These are phyloP conservation scores for Steatocranus sp. DNA, from an alignment of 2,797 vertebrate species.

Conservation along the genomic window DNA sequence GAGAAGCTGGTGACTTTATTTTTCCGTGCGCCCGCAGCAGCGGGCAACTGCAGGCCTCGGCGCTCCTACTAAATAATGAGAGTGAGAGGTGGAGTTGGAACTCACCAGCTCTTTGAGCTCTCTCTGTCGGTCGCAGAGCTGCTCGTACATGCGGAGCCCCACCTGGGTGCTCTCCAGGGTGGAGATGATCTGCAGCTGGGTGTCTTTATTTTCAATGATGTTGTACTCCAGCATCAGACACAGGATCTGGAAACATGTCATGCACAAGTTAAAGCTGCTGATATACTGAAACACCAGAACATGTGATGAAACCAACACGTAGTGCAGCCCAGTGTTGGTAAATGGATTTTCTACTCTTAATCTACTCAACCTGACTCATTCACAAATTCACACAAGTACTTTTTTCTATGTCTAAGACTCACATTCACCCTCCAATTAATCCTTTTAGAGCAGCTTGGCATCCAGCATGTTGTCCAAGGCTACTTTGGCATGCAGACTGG, in stretches of 20 bases:
- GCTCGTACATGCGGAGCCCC: conserved; percentile 97
- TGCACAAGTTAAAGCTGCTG: background rate
- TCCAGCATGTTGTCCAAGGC: background rate
- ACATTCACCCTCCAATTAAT: background rate
- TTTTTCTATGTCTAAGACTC: background rate
- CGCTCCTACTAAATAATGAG: background rate
- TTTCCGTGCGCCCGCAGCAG: background rate
- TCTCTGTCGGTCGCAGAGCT: conserved; percentile 95
- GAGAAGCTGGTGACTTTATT: background rate
- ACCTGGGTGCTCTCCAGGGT: conserved; percentile 96
- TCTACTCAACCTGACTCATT: background rate
- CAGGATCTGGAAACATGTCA: conserved; percentile 80
- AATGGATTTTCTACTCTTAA: background rate
- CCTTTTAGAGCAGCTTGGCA: background rate
- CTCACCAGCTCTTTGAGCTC: conserved; percentile 98
- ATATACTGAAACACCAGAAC: background rate
- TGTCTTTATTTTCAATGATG: conserved; percentile 99
- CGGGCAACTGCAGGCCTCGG: background rate
- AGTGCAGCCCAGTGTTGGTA: background rate
- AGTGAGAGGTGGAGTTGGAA: background rate
- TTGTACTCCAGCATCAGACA: conserved; percentile 99
- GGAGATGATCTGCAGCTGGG: conserved; percentile 98
- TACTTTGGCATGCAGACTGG: background rate
- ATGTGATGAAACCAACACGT: background rate
- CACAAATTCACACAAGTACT: background rate